Percentiles rank a stretch among this genome's conserved stretches.
Conservation (phyloP, 2,113 vertebrate species). For the Pelvicachromis taeniatus region DNA sequence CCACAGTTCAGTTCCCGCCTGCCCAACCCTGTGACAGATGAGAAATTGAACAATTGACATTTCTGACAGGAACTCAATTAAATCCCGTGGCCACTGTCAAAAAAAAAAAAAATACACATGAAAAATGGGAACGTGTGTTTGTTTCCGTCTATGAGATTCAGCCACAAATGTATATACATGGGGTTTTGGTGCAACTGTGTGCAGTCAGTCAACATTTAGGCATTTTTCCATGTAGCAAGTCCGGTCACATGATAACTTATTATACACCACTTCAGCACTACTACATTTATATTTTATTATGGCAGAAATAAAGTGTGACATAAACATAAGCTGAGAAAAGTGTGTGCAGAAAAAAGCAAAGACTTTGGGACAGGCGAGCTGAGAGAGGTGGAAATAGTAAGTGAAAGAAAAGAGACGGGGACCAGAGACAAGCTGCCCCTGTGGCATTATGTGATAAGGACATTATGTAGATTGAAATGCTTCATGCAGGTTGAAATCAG, state of each 20-base stretch:
- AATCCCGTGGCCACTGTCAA: conserved; percentile 15
- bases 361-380: neutral
- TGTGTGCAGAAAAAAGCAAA: conserved; percentile 12
- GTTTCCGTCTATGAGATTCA: neutral
- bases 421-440: conserved; percentile 34
- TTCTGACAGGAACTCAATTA: conserved; percentile 62
- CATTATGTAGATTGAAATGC: conserved; percentile 57
- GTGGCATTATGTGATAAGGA: conserved; percentile 49
- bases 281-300: neutral
- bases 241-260: neutral
- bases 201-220: neutral
- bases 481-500: conserved; percentile 49
- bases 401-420: neutral
- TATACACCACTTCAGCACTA: neutral
- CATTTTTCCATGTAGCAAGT: neutral
- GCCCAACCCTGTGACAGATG: conserved; percentile 26
- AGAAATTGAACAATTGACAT: conserved; percentile 57
- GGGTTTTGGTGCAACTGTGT: neutral
- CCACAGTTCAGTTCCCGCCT: neutral
- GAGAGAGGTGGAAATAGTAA: neutral
- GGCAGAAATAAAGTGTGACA: neutral
- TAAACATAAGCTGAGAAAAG: neutral
- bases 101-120: neutral
- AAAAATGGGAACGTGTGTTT: neutral
- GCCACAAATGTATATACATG: neutral